Evolutionary conservation across 2,113 vertebrate species (phyloP).

Genomic region (Mionectes macconnelli): DNA sequence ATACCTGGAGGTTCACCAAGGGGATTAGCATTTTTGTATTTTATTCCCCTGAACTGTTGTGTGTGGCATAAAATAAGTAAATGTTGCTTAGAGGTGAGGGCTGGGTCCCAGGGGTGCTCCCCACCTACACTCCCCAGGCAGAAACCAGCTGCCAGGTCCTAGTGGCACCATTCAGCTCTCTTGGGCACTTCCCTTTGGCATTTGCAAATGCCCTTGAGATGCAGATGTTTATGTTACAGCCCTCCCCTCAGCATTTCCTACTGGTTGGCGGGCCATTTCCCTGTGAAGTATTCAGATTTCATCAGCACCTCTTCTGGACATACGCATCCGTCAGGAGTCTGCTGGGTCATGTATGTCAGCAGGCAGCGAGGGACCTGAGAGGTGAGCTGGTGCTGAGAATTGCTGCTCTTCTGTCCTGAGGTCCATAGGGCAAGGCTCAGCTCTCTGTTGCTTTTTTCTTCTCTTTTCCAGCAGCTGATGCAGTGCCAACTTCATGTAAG

Average conservation of each 20-base stretch:
- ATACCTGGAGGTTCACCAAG: not conserved
- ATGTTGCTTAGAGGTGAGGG: not conserved
- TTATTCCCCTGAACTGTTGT: not conserved
- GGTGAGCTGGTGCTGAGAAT: not conserved
- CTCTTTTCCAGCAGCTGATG: not conserved
- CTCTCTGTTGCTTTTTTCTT: not conserved
- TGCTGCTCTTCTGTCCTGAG: not conserved
- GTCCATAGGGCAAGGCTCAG: not conserved
- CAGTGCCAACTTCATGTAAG: not conserved
- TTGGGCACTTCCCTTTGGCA: not conserved
- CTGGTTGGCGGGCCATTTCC: not conserved
- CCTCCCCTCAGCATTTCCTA: not conserved
- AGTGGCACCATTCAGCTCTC: not conserved
- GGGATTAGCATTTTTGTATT: not conserved
- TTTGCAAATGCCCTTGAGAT: not conserved
- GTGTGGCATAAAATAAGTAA: not conserved
- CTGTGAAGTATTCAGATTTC: not conserved
- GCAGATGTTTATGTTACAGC: not conserved
- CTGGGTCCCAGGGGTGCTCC: not conserved
- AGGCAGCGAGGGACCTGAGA: not conserved
- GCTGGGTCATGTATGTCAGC: not conserved
- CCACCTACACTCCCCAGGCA: not conserved
- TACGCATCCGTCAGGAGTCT: not conserved
- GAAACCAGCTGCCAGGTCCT: not conserved
- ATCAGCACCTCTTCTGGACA: not conserved